Conservation (phyloP, 2,113 vertebrate genomes). For the Toxotes jaculatrix region DNA sequence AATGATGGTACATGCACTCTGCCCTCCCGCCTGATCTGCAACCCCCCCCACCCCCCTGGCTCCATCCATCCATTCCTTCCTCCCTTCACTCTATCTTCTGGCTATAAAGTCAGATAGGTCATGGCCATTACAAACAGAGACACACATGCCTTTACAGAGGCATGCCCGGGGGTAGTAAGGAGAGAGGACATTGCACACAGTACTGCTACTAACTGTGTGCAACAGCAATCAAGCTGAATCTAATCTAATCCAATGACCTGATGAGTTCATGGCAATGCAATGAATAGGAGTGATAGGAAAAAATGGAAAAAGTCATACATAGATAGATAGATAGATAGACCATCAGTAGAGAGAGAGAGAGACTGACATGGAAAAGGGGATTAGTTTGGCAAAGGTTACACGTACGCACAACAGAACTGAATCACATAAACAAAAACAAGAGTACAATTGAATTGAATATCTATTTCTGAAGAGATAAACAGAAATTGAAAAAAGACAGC, state of each 20-base stretch:
- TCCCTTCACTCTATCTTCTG: conserved; percentile 3
- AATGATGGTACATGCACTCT: conserved; percentile 58
- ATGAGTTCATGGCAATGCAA: neutral
- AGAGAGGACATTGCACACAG: neutral
- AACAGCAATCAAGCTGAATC: neutral
- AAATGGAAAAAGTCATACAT: neutral
- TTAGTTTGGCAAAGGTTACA: neutral
- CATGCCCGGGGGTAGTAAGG: too few species aligned
- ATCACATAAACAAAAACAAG: neutral
- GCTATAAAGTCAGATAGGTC: conserved; percentile 19
- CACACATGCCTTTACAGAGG: conserved; percentile 40
- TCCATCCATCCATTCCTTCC: conserved; percentile 6
- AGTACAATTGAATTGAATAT: conserved; percentile 4
- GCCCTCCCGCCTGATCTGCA: conserved; percentile 55
- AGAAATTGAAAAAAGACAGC: conserved; percentile 55
- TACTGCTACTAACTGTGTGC: neutral
- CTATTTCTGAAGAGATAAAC: conserved; percentile 15
- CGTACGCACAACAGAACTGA: neutral
- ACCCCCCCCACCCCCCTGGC: conserved; percentile 12
- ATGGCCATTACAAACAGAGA: conserved; percentile 26
- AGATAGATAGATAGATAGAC: neutral
- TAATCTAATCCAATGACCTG: neutral
- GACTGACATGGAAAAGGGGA: neutral
- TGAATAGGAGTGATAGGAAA: neutral
- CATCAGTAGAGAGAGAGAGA: neutral